Percentiles rank a stretch among this genome's conserved stretches.
phyloP scores from a whole-genome alignment of 2,113 vertebrate genomes.

The Poecile atricapillus region DNA sequence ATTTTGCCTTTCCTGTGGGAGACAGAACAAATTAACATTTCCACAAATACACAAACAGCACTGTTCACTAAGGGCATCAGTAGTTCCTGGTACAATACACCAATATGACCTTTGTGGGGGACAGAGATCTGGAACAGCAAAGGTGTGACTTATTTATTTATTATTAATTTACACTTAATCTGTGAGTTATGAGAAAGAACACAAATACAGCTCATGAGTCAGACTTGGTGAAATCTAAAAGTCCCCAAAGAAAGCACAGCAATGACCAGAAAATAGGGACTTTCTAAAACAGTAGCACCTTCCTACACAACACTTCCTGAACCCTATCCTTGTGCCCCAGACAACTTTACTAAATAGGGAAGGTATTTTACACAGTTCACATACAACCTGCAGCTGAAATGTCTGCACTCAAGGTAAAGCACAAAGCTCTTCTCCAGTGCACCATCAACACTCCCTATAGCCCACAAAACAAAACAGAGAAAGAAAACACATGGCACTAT shows the following conservation, averaged over 20 bases:
- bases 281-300: background rate
- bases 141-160: background rate
- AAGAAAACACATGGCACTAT: rapidly evolving
- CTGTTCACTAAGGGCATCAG: background rate
- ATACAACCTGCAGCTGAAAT: background rate
- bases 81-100: background rate
- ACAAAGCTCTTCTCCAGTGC: background rate
- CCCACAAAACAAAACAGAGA: background rate
- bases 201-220: background rate
- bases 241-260: background rate
- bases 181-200: background rate
- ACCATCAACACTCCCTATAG: background rate
- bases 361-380: background rate
- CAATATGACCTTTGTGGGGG: background rate
- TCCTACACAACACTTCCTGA: background rate
- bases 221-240: background rate
- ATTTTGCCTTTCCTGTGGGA: background rate
- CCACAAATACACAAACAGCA: background rate
- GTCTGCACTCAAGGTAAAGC: background rate
- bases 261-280: background rate
- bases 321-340: background rate
- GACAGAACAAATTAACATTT: background rate
- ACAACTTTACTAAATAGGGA: background rate
- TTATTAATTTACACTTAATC: background rate
- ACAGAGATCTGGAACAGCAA: background rate